A percentile compares a stretch with the other conserved stretches of the same genome.
phyloP scores from a whole-genome alignment of 2,113 vertebrate genomes.

The Sceloporus tristichus region DNA sequence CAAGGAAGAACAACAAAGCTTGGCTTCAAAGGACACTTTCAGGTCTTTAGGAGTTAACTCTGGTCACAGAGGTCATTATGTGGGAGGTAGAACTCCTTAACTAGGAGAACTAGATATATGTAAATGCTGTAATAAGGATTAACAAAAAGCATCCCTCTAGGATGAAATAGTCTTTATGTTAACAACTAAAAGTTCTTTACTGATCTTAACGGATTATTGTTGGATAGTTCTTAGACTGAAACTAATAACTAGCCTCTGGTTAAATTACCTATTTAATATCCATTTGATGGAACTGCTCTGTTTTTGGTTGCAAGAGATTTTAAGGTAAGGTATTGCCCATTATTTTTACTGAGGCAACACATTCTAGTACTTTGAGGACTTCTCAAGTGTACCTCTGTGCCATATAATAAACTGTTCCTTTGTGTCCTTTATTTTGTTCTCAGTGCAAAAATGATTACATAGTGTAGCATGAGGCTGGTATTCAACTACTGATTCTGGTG shows the following conservation, averaged over 20 bases:
- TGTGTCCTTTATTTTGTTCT: background rate
- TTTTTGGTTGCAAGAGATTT: background rate
- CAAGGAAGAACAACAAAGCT: background rate
- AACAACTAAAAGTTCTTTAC: background rate
- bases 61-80: background rate
- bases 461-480: background rate
- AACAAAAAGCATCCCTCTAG: background rate
- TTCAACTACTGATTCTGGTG: no score
- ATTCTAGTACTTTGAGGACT: no score
- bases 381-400: no score
- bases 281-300: background rate
- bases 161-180: background rate
- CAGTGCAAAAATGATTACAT: background rate
- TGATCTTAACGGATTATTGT: conserved; percentile 10
- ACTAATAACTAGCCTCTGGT: background rate
- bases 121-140: conserved; percentile 6
- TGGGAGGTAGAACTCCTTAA: background rate
- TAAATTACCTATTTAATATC: background rate
- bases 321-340: background rate
- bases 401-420: no score
- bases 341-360: no score
- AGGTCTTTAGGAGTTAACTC: background rate
- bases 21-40: background rate
- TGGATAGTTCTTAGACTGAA: background rate
- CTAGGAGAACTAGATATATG: background rate